These are phyloP conservation scores for Phalanger gymnotis DNA, from an alignment of 2,797 vertebrate genomes.

Conservation along the genomic window DNA sequence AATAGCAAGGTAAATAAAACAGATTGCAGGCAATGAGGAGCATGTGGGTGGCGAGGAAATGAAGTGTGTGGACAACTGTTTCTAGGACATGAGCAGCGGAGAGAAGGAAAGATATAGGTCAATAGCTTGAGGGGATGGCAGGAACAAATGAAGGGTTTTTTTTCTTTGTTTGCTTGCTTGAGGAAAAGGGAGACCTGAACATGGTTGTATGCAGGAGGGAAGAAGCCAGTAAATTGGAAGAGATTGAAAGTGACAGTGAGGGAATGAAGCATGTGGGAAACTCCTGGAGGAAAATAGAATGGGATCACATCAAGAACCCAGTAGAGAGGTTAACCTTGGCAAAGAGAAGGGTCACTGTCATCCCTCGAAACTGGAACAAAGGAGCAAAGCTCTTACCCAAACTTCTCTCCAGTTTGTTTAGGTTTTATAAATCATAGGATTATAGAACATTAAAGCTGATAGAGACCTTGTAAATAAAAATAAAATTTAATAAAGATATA, in stretches of 20 bases:
- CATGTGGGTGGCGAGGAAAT: background rate
- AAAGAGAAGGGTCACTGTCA: background rate
- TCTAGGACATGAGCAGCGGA: background rate
- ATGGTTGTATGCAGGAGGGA: background rate
- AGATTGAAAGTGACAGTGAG: background rate
- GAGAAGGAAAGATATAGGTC: background rate
- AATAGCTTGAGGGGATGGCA: slow-evolving; percentile 1
- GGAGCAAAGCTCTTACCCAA: background rate
- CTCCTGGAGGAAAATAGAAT: background rate
- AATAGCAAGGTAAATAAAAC: background rate
- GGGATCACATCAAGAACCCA: background rate
- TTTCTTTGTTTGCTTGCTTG: background rate
- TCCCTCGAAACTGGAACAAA: background rate
- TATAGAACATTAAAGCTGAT: background rate
- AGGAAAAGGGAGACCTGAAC: background rate
- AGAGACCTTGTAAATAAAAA: background rate
- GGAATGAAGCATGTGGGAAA: background rate
- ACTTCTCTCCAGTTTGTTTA: background rate
- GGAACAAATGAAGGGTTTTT: background rate
- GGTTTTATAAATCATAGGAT: background rate
- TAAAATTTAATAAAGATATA: background rate
- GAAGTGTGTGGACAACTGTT: background rate
- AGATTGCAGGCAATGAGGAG: background rate
- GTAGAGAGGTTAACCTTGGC: background rate
- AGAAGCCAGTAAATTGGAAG: background rate